Conservation (phyloP, 2,888 invertebrate genomes). For the Temnothorax ravouxi region DNA sequence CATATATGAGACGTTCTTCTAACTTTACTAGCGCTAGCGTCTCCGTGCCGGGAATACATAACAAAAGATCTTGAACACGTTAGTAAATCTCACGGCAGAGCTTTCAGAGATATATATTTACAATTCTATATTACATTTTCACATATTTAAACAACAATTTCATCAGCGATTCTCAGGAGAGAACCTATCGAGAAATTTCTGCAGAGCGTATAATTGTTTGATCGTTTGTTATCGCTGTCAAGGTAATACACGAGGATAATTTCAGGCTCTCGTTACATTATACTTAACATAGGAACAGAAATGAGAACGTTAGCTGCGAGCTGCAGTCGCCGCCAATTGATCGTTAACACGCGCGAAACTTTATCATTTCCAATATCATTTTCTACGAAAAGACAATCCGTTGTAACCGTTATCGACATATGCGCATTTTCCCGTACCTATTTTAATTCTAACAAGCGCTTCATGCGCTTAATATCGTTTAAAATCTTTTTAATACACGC, state of each 20-base stretch:
- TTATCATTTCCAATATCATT: not conserved
- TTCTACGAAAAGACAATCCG: not conserved
- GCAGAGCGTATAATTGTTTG: not conserved
- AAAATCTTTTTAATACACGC: not conserved
- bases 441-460: not conserved
- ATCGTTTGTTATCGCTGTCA: not conserved
- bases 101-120: constrained; percentile 43
- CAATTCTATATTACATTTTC: constrained; percentile 44
- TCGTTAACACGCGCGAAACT: not conserved
- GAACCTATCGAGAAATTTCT: not conserved
- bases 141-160: not conserved
- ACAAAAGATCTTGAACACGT: not conserved
- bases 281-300: constrained; percentile 14
- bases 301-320: not conserved
- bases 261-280: constrained; percentile 5
- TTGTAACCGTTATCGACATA: not conserved
- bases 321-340: not conserved
- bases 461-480: not conserved
- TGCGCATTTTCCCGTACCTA: not conserved
- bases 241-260: not conserved
- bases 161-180: not conserved
- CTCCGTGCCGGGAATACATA: not conserved
- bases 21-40: not conserved
- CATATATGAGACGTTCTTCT: not conserved
- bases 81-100: constrained; percentile 4